Percentiles rank a stretch among this genome's conserved stretches.
Evolutionary conservation across 2,888 invertebrate genomes (phyloP).

Genomic region (Leistus spinibarbis): DNA sequence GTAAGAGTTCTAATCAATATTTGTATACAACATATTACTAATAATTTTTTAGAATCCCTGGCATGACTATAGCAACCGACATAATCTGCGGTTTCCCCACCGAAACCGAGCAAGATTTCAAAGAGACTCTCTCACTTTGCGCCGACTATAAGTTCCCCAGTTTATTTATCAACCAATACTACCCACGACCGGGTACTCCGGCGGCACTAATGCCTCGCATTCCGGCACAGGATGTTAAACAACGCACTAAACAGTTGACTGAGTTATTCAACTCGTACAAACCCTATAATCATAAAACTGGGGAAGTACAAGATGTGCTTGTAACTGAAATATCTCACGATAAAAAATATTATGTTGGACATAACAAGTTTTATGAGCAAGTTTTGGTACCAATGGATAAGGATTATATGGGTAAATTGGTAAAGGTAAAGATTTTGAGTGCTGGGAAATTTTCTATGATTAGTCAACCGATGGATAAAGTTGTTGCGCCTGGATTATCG

Average conservation of each 20-base stretch:
- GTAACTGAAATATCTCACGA: constrained; percentile 95
- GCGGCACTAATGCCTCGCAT: constrained; percentile 89
- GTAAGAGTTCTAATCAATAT: constrained; percentile 55
- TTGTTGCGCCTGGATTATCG: constrained; percentile 59
- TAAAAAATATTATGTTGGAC: constrained; percentile 87
- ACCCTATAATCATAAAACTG: constrained; percentile 76
- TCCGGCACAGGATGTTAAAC: constrained; percentile 86
- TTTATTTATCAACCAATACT: constrained; percentile 98
- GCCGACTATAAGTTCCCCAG: constrained; percentile 87
- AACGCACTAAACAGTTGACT: constrained; percentile 84
- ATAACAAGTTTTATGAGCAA: constrained; percentile 95
- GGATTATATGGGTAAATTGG: constrained; percentile 79
- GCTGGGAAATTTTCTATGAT: constrained; percentile 80
- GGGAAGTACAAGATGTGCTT: constrained; percentile 75
- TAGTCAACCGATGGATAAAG: constrained; percentile 67
- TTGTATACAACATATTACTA: background rate
- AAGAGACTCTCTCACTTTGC: constrained; percentile 84
- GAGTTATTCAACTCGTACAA: constrained; percentile 89
- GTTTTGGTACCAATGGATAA: constrained; percentile 81
- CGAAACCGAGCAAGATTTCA: constrained; percentile 89
- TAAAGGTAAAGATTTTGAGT: constrained; percentile 75
- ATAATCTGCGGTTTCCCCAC: constrained; percentile 99
- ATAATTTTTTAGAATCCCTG: constrained; percentile 71
- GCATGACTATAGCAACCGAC: constrained; percentile 94
- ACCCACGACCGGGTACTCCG: constrained; percentile 93